Percentiles rank a stretch among this genome's conserved stretches.
Conservation (phyloP, 1,140 invertebrate species). For the Sarcophaga peregrina region DNA sequence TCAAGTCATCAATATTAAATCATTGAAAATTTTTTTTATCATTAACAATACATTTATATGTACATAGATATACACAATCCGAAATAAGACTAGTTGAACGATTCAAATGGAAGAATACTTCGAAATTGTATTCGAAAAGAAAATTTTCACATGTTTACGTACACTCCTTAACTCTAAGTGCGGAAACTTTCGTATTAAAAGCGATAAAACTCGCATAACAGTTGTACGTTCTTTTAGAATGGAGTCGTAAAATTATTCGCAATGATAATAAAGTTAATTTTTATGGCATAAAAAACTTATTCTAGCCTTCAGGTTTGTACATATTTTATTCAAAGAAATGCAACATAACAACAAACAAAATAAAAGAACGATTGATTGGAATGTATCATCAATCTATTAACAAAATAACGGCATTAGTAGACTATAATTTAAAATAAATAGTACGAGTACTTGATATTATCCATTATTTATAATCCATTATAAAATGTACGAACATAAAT, state of each 20-base stretch:
- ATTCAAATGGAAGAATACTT: neutral
- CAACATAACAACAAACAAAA: no score
- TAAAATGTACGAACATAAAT: no score
- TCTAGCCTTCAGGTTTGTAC: no score
- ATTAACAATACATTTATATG: neutral
- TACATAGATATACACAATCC: neutral
- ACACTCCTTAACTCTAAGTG: neutral
- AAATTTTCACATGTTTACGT: neutral
- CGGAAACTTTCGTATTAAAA: neutral
- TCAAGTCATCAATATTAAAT: neutral
- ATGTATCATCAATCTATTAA: no score
- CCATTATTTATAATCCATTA: no score
- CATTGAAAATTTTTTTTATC: neutral
- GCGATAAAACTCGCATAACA: neutral
- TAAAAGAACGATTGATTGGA: no score
- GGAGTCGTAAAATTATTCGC: neutral
- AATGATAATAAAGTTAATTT: neutral
- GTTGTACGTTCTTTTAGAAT: neutral
- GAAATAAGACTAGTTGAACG: neutral
- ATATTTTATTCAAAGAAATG: no score
- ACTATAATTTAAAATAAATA: no score
- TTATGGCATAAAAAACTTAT: no score
- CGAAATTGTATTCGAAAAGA: neutral
- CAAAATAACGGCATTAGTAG: no score
- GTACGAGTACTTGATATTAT: no score